These are phyloP conservation scores for Orius insidiosus DNA, from an alignment of 1,140 invertebrate species.

Conservation along the genomic window DNA sequence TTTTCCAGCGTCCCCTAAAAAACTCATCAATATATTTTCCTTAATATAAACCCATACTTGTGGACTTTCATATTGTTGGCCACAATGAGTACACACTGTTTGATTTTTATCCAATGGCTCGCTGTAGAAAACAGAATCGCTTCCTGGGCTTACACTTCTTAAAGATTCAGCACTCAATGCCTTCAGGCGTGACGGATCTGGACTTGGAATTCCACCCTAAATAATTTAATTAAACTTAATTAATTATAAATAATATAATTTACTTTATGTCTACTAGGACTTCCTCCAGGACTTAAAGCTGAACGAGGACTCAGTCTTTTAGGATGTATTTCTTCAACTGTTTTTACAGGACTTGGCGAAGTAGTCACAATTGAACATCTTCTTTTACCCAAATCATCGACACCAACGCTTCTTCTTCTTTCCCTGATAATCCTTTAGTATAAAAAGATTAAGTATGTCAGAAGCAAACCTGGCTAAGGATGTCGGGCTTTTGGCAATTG, in stretches of 20 bases:
- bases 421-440: slow-evolving; percentile 3
- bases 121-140: slow-evolving; percentile 75
- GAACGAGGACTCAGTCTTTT: slow-evolving; percentile 11
- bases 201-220: slow-evolving; percentile 20
- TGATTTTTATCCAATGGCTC: slow-evolving; percentile 28
- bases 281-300: slow-evolving; percentile 20
- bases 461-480: slow-evolving; percentile 20
- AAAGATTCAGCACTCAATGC: slow-evolving; percentile 69
- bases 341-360: slow-evolving; percentile 17
- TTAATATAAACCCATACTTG: too few species aligned
- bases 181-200: slow-evolving; percentile 34
- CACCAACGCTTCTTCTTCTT: slow-evolving; percentile 16
- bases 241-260: background rate
- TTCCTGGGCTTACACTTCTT: slow-evolving; percentile 66
- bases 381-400: slow-evolving; percentile 13
- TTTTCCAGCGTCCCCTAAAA: slow-evolving; percentile 15
- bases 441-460: background rate
- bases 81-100: slow-evolving; percentile 56
- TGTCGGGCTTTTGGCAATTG: slow-evolving; percentile 31
- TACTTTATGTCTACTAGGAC: slow-evolving; percentile 16
- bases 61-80: slow-evolving; percentile 41
- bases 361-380: slow-evolving; percentile 13
- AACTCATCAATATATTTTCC: too few species aligned
- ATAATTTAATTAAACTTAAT: background rate
- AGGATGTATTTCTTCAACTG: slow-evolving; percentile 2